These are phyloP conservation scores for Lordiphosa collinella DNA, from an alignment of 1,140 invertebrate species.

Conservation along the genomic window DNA sequence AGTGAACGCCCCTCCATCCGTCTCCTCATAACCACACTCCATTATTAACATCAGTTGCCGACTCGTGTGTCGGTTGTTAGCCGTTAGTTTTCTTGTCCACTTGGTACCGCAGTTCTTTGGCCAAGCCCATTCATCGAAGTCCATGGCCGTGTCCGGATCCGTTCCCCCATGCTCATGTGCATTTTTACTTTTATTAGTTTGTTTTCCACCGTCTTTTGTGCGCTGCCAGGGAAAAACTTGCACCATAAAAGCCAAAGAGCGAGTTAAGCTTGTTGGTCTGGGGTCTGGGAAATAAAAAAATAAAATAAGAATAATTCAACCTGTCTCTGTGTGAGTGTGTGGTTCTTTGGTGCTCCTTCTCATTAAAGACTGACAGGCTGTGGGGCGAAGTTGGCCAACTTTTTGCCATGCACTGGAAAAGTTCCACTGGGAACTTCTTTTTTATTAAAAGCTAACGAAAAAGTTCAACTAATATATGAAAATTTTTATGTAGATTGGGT, in stretches of 20 bases:
- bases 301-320: slow-evolving; percentile 45
- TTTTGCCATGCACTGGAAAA: slow-evolving; percentile 27
- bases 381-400: slow-evolving; percentile 43
- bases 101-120: slow-evolving; percentile 2
- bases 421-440: slow-evolving; percentile 8
- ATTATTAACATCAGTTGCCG: slow-evolving; percentile 34
- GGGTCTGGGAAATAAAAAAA: slow-evolving; percentile 24
- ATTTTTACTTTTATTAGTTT: slow-evolving; percentile 68
- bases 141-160: slow-evolving; percentile 28
- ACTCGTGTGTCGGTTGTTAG: slow-evolving; percentile 27
- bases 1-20: slow-evolving; percentile 42
- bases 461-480: slow-evolving; percentile 3
- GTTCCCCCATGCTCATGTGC: slow-evolving; percentile 22
- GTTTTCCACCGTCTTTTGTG: slow-evolving; percentile 47
- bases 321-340: slow-evolving; percentile 29
- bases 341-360: slow-evolving; percentile 16
- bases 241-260: slow-evolving; percentile 52
- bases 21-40: slow-evolving; percentile 18
- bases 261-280: slow-evolving; percentile 23
- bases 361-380: slow-evolving; percentile 51
- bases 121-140: slow-evolving; percentile 18
- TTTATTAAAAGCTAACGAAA: not conserved
- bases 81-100: slow-evolving; percentile 25
- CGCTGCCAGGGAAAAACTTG: slow-evolving; percentile 28
- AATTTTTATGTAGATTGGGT: not conserved